Evolutionary conservation across 2,888 invertebrate species (phyloP).

Genomic region (Epistrophe eligans): DNA sequence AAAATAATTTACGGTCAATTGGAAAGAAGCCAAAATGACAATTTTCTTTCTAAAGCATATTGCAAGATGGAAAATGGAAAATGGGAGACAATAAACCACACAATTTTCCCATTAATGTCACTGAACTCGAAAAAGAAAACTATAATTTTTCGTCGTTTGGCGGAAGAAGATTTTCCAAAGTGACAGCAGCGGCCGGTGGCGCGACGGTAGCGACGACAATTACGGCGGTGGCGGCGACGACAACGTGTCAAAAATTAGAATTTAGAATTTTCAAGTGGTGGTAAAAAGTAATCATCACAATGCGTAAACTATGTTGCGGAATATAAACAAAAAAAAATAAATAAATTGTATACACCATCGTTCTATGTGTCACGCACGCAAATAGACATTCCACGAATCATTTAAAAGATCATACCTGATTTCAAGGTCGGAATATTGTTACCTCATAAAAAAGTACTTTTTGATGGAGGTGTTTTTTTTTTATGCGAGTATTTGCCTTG

Average conservation of each 20-base stretch:
- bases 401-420: constrained; percentile 19
- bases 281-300: constrained; percentile 37
- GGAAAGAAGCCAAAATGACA: constrained; percentile 62
- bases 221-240: background rate
- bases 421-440: constrained; percentile 24
- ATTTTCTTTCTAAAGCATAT: constrained; percentile 37
- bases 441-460: constrained; percentile 26
- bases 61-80: constrained; percentile 12
- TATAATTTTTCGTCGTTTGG: constrained; percentile 43
- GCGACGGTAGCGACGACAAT: background rate
- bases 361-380: constrained; percentile 37
- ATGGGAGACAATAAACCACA: constrained; percentile 51
- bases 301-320: background rate
- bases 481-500: background rate
- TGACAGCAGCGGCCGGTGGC: background rate
- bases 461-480: background rate
- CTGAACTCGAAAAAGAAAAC: constrained; percentile 63
- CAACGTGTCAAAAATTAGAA: constrained; percentile 24
- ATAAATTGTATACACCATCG: background rate
- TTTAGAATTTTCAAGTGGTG: constrained; percentile 27
- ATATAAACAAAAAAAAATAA: background rate
- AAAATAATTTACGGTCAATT: constrained; percentile 55
- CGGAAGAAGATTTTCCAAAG: constrained; percentile 34
- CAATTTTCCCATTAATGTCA: constrained; percentile 65
- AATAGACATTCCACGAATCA: constrained; percentile 34